Conservation (phyloP, 2,113 vertebrate species). For the Eolophus roseicapilla region DNA sequence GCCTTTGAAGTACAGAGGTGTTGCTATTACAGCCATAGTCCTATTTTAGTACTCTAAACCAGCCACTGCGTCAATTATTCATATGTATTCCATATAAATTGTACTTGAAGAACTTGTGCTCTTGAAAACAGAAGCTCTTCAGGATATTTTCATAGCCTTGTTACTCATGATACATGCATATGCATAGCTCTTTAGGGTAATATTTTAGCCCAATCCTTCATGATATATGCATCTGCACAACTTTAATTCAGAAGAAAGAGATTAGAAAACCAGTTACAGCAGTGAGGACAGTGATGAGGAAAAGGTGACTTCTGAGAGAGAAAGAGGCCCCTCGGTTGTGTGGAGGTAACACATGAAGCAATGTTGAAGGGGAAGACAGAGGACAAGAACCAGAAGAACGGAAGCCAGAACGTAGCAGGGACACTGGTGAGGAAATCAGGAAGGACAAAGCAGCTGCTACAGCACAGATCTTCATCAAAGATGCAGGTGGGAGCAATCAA, state of each 20-base stretch:
- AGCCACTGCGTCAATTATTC: background rate
- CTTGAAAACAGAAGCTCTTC: background rate
- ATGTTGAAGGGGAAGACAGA: background rate
- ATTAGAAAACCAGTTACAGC: background rate
- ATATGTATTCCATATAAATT: background rate
- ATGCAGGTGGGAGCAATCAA: background rate
- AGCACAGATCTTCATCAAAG: background rate
- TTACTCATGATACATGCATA: background rate
- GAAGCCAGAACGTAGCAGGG: background rate
- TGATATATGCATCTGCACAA: background rate
- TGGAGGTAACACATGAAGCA: background rate
- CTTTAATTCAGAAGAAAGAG: background rate
- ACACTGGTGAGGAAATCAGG: background rate
- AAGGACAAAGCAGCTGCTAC: background rate
- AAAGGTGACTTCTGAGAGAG: background rate
- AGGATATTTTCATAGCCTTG: background rate
- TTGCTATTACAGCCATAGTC: background rate
- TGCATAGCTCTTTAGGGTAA: background rate
- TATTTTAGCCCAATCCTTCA: background rate
- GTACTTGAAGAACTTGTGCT: background rate
- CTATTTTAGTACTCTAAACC: background rate
- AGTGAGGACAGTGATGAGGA: background rate
- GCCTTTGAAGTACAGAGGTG: background rate
- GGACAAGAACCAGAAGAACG: background rate
- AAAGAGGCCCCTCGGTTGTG: rapidly evolving